phyloP scores from a whole-genome alignment of 2,797 vertebrate species.

The Paedocypris micromegethes region DNA sequence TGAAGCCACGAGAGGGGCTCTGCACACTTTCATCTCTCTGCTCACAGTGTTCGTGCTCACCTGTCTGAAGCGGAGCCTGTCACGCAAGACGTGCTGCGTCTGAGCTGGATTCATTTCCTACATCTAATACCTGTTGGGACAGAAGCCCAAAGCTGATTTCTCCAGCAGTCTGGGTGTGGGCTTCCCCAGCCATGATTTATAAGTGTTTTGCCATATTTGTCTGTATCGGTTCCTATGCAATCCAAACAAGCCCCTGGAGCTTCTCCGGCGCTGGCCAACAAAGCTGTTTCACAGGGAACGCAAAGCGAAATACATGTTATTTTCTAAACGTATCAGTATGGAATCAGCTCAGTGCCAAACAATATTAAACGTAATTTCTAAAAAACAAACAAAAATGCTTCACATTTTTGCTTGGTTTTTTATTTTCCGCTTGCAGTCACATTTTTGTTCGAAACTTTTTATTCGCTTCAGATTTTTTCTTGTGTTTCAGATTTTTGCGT shows the following conservation, averaged over 20 bases:
- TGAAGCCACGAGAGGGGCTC: conserved; percentile 49
- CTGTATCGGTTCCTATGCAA: conserved; percentile 48
- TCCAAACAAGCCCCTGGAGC: conserved; percentile 28
- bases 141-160: conserved; percentile 34
- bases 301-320: conserved; percentile 5
- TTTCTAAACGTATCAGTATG: neutral
- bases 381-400: too few species aligned
- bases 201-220: conserved; percentile 59
- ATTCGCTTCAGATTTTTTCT: too few species aligned
- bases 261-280: conserved; percentile 8
- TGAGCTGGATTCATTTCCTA: conserved; percentile 66
- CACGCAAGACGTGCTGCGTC: conserved; percentile 49
- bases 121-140: conserved; percentile 63
- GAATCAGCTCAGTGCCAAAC: too few species aligned
- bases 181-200: conserved; percentile 58
- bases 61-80: conserved; percentile 47
- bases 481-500: too few species aligned
- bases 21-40: conserved; percentile 40
- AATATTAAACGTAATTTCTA: too few species aligned
- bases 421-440: too few species aligned
- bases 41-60: conserved; percentile 50
- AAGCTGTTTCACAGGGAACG: conserved; percentile 26
- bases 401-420: too few species aligned
- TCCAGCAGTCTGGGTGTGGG: conserved; percentile 60
- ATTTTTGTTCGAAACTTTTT: too few species aligned